Conservation (phyloP, 2,797 vertebrate genomes). For the Labroides dimidiatus region DNA sequence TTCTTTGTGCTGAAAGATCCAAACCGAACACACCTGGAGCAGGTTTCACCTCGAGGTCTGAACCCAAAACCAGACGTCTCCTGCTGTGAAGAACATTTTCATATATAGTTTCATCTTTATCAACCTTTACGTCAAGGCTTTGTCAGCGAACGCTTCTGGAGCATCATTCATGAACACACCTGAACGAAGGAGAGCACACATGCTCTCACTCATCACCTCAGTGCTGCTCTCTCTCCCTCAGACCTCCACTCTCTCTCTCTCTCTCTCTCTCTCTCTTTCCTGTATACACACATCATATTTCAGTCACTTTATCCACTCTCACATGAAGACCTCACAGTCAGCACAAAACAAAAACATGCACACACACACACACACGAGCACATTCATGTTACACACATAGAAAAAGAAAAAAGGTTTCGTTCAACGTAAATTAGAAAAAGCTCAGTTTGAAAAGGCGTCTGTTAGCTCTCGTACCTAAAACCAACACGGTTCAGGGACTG, state of each 20-base stretch:
- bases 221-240: constrained; percentile 65
- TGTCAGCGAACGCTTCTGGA: constrained; percentile 61
- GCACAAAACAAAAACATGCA: constrained; percentile 36
- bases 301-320: constrained; percentile 55
- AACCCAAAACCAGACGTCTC: constrained; percentile 5
- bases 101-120: constrained; percentile 31
- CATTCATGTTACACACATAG: constrained; percentile 72
- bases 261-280: constrained; percentile 5
- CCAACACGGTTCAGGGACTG: constrained; percentile 50
- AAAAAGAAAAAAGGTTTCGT: constrained; percentile 80
- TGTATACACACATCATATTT: constrained; percentile 36
- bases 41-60: too few relatives aligned
- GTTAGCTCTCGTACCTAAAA: constrained; percentile 85
- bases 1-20: constrained; percentile 61
- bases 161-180: constrained; percentile 55
- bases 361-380: constrained; percentile 24
- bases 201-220: constrained; percentile 65
- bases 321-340: constrained; percentile 23
- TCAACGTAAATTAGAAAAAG: constrained; percentile 85
- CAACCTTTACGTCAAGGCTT: constrained; percentile 66
- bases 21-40: constrained; percentile 46
- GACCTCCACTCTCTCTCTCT: constrained; percentile 19
- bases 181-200: constrained; percentile 57
- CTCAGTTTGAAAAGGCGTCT: constrained; percentile 80
- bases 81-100: constrained; percentile 52